Conservation (phyloP, 2,113 vertebrate genomes). For the Caloenas nicobarica region DNA sequence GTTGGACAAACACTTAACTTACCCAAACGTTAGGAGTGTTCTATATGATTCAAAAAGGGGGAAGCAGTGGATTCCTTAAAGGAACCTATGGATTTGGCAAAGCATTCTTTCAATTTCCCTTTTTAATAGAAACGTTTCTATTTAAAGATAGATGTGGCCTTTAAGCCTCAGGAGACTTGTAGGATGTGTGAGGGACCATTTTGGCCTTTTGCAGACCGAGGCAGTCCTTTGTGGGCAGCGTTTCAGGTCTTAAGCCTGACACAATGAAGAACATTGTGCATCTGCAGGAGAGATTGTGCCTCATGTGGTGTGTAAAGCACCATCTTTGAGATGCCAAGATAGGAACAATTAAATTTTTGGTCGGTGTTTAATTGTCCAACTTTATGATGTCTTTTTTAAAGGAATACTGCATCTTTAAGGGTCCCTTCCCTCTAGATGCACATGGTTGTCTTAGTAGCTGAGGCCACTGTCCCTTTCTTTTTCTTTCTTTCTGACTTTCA, state of each 20-base stretch:
- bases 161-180: not conserved
- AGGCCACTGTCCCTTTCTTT: slow-evolving; percentile 73
- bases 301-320: not conserved
- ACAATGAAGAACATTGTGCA: not conserved
- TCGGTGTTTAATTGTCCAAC: slow-evolving; percentile 45
- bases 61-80: slow-evolving; percentile 11
- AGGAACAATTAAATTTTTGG: not conserved
- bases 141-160: not conserved
- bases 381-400: slow-evolving; percentile 62
- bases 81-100: not conserved
- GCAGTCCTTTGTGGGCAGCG: not conserved
- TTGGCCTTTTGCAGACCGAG: not conserved
- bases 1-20: not conserved
- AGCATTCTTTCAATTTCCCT: not conserved
- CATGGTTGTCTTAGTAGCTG: slow-evolving; percentile 75
- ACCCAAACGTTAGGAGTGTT: not conserved
- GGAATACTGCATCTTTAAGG: slow-evolving; percentile 78
- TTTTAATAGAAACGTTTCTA: not conserved
- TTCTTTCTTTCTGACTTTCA: slow-evolving; percentile 57
- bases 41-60: not conserved
- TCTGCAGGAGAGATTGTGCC: not conserved
- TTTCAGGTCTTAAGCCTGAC: not conserved
- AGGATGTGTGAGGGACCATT: not conserved
- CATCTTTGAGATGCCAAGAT: not conserved
- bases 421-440: slow-evolving; percentile 70